A percentile compares a stretch with the other conserved stretches of the same genome.
Evolutionary conservation across 2,888 invertebrate species (phyloP).

Genomic region (Syrphus vitripennis): DNA sequence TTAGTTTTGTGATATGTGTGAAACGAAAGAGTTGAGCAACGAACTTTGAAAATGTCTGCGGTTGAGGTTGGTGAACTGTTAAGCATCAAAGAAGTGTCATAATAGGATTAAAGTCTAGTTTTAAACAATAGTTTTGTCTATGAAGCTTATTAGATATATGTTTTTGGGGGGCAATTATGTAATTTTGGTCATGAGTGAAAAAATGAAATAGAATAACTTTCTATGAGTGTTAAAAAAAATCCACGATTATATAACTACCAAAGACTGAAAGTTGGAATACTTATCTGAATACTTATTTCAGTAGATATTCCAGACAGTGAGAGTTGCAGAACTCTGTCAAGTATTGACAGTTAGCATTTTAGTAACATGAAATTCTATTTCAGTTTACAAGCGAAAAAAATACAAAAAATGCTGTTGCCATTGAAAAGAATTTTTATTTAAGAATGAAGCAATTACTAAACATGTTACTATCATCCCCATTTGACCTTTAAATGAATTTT

Average conservation of each 20-base stretch:
- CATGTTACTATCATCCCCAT: too few species aligned
- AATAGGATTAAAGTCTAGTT: background rate
- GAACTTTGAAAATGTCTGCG: conserved; percentile 30
- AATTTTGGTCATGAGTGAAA: background rate
- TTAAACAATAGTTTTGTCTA: background rate
- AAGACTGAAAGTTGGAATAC: background rate
- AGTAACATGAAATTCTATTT: too few species aligned
- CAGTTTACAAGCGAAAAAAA: background rate
- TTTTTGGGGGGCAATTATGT: background rate
- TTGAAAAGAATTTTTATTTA: background rate
- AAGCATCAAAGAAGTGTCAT: conserved; percentile 2
- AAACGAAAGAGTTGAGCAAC: conserved; percentile 47
- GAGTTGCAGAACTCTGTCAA: background rate
- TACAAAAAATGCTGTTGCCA: background rate
- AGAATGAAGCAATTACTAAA: background rate
- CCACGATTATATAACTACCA: background rate
- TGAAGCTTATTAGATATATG: background rate
- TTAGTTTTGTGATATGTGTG: background rate
- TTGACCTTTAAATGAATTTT: background rate
- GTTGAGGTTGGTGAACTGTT: conserved; percentile 10
- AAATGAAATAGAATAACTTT: too few species aligned
- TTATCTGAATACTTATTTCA: background rate
- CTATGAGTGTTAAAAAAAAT: background rate
- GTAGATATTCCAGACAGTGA: background rate
- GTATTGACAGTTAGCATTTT: background rate